These are phyloP conservation scores for Oligia strigilis DNA, from an alignment of 2,888 invertebrate genomes.

Conservation along the genomic window DNA sequence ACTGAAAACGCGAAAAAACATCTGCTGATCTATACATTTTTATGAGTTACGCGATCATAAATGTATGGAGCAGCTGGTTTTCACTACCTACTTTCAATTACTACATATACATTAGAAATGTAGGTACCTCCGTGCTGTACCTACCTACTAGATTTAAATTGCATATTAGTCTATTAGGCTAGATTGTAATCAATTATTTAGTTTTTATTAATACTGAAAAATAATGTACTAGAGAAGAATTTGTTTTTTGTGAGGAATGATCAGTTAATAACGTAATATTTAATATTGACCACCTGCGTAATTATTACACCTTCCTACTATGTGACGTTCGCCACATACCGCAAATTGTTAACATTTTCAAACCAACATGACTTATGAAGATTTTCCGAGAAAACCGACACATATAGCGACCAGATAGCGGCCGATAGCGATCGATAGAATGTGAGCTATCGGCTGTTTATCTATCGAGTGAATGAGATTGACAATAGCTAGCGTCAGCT, in stretches of 20 bases:
- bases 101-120: no score
- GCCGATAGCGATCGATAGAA: conserved; percentile 46
- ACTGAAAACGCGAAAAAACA: no score
- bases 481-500: conserved; percentile 36
- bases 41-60: no score
- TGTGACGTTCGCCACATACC: conserved; percentile 7
- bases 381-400: conserved; percentile 45
- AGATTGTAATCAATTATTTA: no score
- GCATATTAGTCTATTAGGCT: no score
- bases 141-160: no score
- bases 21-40: no score
- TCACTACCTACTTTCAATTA: no score
- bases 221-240: background rate
- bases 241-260: background rate
- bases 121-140: no score
- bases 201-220: no score
- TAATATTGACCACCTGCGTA: conserved; percentile 13
- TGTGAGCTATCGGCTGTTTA: conserved; percentile 49
- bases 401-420: conserved; percentile 44
- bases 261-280: background rate
- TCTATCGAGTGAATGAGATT: conserved; percentile 55
- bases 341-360: conserved; percentile 17
- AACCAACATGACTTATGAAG: conserved; percentile 3
- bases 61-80: no score
- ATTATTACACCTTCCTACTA: background rate